Evolutionary conservation across 2,888 invertebrate genomes (phyloP).

Genomic region (Zhengitettix transpicula): DNA sequence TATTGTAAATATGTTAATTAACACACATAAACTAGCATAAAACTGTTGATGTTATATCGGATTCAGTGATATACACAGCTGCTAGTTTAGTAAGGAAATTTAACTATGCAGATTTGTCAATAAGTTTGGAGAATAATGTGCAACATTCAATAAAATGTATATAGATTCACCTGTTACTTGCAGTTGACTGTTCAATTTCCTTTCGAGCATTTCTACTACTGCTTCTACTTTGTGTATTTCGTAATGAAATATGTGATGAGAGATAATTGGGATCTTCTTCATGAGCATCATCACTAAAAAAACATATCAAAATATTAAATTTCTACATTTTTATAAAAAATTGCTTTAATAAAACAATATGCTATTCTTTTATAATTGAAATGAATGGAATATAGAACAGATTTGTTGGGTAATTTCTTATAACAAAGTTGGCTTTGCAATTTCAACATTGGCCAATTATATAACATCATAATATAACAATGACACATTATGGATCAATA

Average conservation of each 20-base stretch:
- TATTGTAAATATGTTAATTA: no score
- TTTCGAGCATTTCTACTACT: neutral
- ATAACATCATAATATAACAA: no score
- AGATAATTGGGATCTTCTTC: constrained; percentile 5
- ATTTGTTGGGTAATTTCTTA: no score
- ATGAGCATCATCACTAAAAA: constrained; percentile 9
- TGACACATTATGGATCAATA: no score
- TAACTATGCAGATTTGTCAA: neutral
- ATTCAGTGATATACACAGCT: neutral
- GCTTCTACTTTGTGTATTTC: neutral
- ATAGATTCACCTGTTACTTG: neutral
- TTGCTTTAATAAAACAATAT: no score
- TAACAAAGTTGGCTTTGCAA: no score
- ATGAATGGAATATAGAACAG: no score
- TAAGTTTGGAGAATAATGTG: neutral
- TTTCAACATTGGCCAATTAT: no score
- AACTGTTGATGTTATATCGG: neutral
- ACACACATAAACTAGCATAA: no score
- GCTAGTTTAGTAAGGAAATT: neutral
- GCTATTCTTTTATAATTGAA: no score
- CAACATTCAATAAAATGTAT: neutral
- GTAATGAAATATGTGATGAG: neutral
- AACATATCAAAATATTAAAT: neutral
- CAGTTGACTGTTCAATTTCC: no score
- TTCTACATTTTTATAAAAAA: neutral